Percentiles rank a stretch among this genome's conserved stretches.
Evolutionary conservation across 1,140 invertebrate genomes (phyloP).

Genomic region (Procambarus virginalis): DNA sequence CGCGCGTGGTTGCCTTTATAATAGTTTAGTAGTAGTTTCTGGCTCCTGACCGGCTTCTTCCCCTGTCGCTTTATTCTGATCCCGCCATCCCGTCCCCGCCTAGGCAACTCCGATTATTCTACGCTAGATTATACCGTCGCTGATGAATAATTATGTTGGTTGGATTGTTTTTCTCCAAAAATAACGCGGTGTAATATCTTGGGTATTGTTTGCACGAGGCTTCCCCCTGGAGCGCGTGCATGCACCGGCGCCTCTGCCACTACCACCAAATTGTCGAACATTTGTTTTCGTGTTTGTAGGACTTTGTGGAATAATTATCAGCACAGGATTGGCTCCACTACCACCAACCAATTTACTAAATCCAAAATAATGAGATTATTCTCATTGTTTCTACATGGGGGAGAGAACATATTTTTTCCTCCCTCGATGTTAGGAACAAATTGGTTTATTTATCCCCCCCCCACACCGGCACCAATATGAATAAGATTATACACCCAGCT

Average conservation of each 20-base stretch:
- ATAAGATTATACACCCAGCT: background rate
- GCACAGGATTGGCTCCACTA: slow-evolving; percentile 1
- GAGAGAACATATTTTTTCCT: background rate
- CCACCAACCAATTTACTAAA: slow-evolving; percentile 1
- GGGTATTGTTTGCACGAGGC: background rate
- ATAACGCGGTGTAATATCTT: background rate
- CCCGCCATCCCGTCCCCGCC: no score
- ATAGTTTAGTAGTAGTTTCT: no score
- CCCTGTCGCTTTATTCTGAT: no score
- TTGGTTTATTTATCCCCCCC: background rate
- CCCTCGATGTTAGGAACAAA: background rate
- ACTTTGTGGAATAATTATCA: slow-evolving; percentile 2
- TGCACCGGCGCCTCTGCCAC: background rate
- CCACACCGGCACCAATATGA: background rate
- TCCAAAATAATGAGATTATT: background rate
- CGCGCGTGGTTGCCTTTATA: no score
- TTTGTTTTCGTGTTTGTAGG: background rate
- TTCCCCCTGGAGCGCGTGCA: background rate
- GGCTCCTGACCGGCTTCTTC: no score
- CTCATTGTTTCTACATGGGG: background rate
- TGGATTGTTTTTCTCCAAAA: background rate
- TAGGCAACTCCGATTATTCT: background rate
- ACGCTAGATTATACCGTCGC: background rate
- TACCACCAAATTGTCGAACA: background rate
- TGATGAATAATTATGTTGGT: background rate